Evolutionary conservation across 2,113 vertebrate species (phyloP).

Genomic region (Hiodon alosoides): DNA sequence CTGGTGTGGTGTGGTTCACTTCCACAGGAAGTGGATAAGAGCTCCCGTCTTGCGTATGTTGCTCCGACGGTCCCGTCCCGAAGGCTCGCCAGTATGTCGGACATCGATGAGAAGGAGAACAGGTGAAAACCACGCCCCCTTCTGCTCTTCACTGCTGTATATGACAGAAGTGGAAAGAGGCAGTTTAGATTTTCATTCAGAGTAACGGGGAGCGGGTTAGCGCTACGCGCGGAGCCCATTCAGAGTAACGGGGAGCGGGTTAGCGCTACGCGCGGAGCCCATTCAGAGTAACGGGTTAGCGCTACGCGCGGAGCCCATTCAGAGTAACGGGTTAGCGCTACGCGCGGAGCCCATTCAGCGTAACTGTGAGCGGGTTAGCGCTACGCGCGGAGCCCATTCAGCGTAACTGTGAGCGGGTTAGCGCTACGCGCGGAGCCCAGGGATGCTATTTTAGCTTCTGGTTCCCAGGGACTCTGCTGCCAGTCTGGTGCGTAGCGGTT

Average conservation of each 20-base stretch:
- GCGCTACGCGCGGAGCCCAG: neutral
- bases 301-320: too few species aligned
- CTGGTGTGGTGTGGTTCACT: slow-evolving; percentile 9
- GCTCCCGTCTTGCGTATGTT: slow-evolving; percentile 84
- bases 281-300: too few species aligned
- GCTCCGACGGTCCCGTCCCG: slow-evolving; percentile 85
- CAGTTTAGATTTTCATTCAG: neutral
- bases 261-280: too few species aligned
- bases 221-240: too few species aligned
- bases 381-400: too few species aligned
- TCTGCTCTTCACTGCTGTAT: slow-evolving; percentile 35
- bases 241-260: too few species aligned
- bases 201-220: too few species aligned
- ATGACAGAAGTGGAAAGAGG: slow-evolving; percentile 6
- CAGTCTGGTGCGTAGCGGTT: slow-evolving; percentile 85
- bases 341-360: too few species aligned
- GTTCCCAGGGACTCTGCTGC: slow-evolving; percentile 80
- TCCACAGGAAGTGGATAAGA: slow-evolving; percentile 87
- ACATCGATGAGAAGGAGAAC: slow-evolving; percentile 97
- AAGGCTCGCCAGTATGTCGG: slow-evolving; percentile 87
- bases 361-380: too few species aligned
- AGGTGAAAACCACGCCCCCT: slow-evolving; percentile 63
- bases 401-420: too few species aligned
- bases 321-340: too few species aligned
- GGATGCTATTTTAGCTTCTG: slow-evolving; percentile 49